phyloP scores from a whole-genome alignment of 2,797 vertebrate genomes.

The Enteromius trimaculatus region DNA sequence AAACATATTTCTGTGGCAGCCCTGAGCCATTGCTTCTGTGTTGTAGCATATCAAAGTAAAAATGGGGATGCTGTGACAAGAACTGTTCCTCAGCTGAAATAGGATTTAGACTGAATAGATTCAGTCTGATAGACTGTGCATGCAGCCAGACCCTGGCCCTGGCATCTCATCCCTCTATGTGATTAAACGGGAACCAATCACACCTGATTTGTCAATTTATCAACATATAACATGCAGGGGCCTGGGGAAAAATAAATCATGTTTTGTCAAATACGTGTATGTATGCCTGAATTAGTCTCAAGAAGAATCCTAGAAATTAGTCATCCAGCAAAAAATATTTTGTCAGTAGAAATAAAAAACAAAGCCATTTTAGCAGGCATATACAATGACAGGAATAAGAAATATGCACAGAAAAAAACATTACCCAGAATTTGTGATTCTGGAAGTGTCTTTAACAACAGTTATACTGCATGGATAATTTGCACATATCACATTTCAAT shows the following conservation, averaged over 20 bases:
- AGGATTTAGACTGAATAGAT: conserved; percentile 67
- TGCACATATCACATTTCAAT: background rate
- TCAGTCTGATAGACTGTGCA: conserved; percentile 63
- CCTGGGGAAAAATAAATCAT: conserved; percentile 72
- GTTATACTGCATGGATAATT: background rate
- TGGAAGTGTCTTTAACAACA: background rate
- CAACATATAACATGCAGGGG: conserved; percentile 69
- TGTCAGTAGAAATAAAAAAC: conserved; percentile 44
- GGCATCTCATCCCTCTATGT: conserved; percentile 70
- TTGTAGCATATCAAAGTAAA: conserved; percentile 61
- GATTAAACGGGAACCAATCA: conserved; percentile 74
- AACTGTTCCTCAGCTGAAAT: conserved; percentile 59
- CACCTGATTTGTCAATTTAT: conserved; percentile 76
- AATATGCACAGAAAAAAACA: conserved; percentile 37
- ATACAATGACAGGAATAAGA: conserved; percentile 54
- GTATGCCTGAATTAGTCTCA: conserved; percentile 70
- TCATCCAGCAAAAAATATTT: conserved; percentile 51
- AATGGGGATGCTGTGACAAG: conserved; percentile 61
- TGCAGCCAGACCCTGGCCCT: conserved; percentile 61
- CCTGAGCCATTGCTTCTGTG: conserved; percentile 53
- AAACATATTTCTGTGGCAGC: conserved; percentile 3
- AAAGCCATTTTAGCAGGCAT: conserved; percentile 9
- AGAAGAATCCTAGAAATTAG: conserved; percentile 67
- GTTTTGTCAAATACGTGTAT: conserved; percentile 67
- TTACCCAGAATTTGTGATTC: background rate